Evolutionary conservation across 2,113 vertebrate species (phyloP), one percentile per base, ranked within the genome.

Genomic region (Circaetus gallicus): DNA sequence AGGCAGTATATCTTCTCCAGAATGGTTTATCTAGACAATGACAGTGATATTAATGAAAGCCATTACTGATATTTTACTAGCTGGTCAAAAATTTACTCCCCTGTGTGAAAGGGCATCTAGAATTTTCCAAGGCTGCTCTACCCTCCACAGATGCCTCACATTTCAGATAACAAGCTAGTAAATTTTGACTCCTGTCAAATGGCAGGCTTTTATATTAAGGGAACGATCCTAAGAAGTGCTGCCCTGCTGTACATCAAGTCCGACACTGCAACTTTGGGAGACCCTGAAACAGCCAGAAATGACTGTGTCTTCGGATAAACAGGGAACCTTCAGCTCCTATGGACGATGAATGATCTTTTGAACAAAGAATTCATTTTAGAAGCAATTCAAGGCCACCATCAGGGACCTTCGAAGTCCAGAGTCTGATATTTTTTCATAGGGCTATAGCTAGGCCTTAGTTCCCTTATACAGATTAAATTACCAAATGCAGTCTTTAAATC

Each of bases 321-420:
- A 58, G 77, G 65, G 25, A 80, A n/a, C 81, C 86, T 97, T 95
- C 86, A 82, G 40, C 61, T 89, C 20, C 86, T 45, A 3, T 66
- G 53, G n/a, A 88, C 29, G 11, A 96, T 95, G 47, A 93, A 95
- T 93, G 78, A 59, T 88, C 81, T 93, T 94, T 87, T 90, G 84
- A 96, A 91, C 74, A 93, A 93, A 85, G 66, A 88, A 91, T 94
- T 97, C 7, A 93, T 96, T 90, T 97, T 55, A 81, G 82, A 86
- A 91, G 67, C 62, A 86, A 97, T 80, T 91, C 93, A 96, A 96
- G 96, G 95, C 89, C 67, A 74, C 58, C 50, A 50, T 58, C 84
- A 71, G 78, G 42, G 87, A 83, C 87, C 63, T 93, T 96, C 74
- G 58, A 79, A 95, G 53, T 76, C 83, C 19, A 45, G 82, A 58